These are phyloP conservation scores for Acyrthosiphon pisum DNA, from an alignment of 1,140 invertebrate species.

Conservation along the genomic window DNA sequence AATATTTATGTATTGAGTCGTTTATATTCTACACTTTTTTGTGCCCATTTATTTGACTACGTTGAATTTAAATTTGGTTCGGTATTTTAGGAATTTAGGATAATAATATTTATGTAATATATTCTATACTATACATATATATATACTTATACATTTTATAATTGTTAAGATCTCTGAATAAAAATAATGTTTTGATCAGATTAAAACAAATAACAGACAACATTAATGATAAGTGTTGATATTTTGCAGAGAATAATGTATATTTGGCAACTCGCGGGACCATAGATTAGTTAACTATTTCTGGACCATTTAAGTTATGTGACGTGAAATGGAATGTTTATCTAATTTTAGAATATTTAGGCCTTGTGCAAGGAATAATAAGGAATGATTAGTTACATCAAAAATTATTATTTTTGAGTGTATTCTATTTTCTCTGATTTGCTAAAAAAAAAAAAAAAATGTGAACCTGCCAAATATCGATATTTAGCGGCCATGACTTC, in stretches of 20 bases:
- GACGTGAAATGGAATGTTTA: slow-evolving; percentile 28
- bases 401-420: not conserved
- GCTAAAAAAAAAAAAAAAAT: not conserved
- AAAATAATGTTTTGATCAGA: not conserved
- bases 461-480: not conserved
- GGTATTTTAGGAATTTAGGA: not conserved
- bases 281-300: slow-evolving; percentile 39
- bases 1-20: not conserved
- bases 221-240: not conserved
- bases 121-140: too few species aligned
- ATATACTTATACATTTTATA: not conserved
- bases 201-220: not conserved
- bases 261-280: slow-evolving; percentile 24
- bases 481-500: not conserved
- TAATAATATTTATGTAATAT: not conserved
- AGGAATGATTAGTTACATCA: slow-evolving; percentile 5
- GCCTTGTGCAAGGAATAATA: not conserved
- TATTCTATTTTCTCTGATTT: not conserved
- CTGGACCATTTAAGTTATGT: slow-evolving; percentile 29
- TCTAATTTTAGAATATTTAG: slow-evolving; percentile 36
- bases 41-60: not conserved
- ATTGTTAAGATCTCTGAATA: not conserved
- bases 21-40: not conserved
- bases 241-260: slow-evolving; percentile 17
- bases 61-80: not conserved